These are phyloP conservation scores for Eublepharis macularius DNA, from an alignment of 2,113 vertebrate genomes.

Conservation along the genomic window DNA sequence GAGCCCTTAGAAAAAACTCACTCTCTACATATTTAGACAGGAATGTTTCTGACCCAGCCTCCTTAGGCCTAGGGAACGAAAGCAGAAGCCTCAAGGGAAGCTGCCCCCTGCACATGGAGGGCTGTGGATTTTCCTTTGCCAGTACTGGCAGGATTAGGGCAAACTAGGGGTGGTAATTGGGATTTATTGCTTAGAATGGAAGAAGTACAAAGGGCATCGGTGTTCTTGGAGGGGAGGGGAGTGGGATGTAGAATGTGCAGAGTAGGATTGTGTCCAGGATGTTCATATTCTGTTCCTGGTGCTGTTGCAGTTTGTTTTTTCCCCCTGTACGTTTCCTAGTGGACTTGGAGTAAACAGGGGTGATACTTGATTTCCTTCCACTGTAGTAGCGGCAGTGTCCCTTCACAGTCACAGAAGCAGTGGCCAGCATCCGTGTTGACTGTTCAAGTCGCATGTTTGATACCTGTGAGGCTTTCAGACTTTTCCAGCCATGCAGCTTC, in stretches of 20 bases:
- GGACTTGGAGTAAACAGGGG: not conserved
- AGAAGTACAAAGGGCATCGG: not conserved
- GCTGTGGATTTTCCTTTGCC: not conserved
- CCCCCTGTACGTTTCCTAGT: not conserved
- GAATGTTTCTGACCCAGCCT: not conserved
- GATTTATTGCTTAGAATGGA: not conserved
- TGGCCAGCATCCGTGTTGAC: not conserved
- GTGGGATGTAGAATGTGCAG: not conserved
- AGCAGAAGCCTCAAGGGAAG: not conserved
- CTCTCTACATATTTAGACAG: not conserved
- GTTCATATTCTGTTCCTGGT: not conserved
- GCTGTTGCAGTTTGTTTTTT: not conserved
- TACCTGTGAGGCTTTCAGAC: not conserved
- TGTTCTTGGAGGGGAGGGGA: not conserved
- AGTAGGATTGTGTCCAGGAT: not conserved
- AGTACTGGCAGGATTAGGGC: not conserved
- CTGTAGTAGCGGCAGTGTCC: not conserved
- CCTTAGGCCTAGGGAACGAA: not conserved
- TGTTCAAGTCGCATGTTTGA: not conserved
- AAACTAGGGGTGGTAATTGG: not conserved
- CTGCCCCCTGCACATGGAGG: not conserved
- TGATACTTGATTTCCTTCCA: conserved; percentile 2
- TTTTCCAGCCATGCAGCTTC: not conserved
- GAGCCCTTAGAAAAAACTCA: not conserved
- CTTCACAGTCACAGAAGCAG: not conserved